phyloP scores from a whole-genome alignment of 2,113 vertebrate genomes.

The Chloropsis cyanopogon region DNA sequence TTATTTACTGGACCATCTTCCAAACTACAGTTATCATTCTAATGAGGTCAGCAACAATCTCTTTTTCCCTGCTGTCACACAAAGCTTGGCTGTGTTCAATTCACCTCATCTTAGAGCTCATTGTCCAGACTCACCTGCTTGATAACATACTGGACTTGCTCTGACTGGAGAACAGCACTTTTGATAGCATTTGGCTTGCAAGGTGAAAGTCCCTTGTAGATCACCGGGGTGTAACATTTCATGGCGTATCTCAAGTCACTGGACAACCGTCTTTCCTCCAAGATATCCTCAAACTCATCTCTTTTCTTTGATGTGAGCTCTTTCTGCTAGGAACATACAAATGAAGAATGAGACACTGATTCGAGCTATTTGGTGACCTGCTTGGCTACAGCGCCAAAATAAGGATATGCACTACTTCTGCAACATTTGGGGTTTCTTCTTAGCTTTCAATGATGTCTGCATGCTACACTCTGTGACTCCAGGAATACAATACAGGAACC shows the following conservation, averaged over 20 bases:
- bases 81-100: neutral
- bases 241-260: constrained; percentile 94
- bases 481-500: neutral
- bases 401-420: neutral
- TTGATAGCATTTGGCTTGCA: constrained; percentile 83
- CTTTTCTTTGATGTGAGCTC: constrained; percentile 85
- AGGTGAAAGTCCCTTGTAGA: constrained; percentile 85
- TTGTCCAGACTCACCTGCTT: constrained; percentile 76
- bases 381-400: neutral
- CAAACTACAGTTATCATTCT: neutral
- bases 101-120: neutral
- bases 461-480: neutral
- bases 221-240: constrained; percentile 84
- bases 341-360: neutral
- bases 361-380: neutral
- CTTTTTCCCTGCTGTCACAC: neutral
- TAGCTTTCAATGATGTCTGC: neutral
- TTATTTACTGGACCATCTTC: neutral
- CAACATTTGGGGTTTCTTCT: neutral
- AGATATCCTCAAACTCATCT: constrained; percentile 92
- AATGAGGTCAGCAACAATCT: neutral
- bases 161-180: constrained; percentile 82
- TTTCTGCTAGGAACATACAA: constrained; percentile 73
- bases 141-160: constrained; percentile 85
- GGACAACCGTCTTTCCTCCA: constrained; percentile 88